A percentile compares a stretch with the other conserved stretches of the same genome.
These are phyloP conservation scores for Tachina lurida DNA, from an alignment of 2,888 invertebrate species.

Conservation along the genomic window DNA sequence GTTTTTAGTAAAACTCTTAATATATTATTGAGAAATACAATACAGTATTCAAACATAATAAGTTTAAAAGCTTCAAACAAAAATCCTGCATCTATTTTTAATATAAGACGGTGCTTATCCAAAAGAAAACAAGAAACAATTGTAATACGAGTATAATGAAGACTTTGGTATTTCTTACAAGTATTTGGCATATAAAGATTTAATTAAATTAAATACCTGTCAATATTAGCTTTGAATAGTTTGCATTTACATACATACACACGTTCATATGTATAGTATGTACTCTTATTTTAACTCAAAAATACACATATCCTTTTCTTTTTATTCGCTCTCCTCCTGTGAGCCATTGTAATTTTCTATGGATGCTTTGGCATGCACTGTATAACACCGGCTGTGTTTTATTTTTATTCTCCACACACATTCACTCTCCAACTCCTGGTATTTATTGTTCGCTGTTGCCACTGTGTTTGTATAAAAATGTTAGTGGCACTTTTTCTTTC, in stretches of 20 bases:
- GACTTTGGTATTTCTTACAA: too few relatives aligned
- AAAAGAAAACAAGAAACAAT: too few relatives aligned
- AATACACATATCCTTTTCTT: conserved; percentile 51
- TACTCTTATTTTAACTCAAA: conserved; percentile 39
- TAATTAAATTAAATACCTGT: conserved; percentile 17
- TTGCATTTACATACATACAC: not conserved
- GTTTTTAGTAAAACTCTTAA: too few relatives aligned
- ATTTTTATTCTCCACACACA: conserved; percentile 1
- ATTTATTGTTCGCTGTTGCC: conserved; percentile 8
- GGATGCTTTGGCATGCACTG: conserved; percentile 39
- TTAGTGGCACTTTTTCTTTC: conserved; percentile 58
- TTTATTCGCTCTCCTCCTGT: conserved; percentile 20
- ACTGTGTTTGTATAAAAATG: conserved; percentile 29
- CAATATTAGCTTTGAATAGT: conserved; percentile 19
- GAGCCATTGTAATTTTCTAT: conserved; percentile 10
- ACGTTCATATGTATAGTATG: not conserved
- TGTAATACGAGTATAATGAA: too few relatives aligned
- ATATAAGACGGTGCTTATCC: too few relatives aligned
- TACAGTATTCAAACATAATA: not conserved
- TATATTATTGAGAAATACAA: too few relatives aligned
- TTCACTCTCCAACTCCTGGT: not conserved
- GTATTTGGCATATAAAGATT: not conserved
- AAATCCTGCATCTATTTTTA: too few relatives aligned
- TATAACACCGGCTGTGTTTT: conserved; percentile 50
- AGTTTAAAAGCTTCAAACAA: too few relatives aligned